A percentile compares a stretch with the other conserved stretches of the same genome.
These are phyloP conservation scores for Drosophila multiciliata DNA, from an alignment of 2,888 invertebrate genomes.

Conservation along the genomic window DNA sequence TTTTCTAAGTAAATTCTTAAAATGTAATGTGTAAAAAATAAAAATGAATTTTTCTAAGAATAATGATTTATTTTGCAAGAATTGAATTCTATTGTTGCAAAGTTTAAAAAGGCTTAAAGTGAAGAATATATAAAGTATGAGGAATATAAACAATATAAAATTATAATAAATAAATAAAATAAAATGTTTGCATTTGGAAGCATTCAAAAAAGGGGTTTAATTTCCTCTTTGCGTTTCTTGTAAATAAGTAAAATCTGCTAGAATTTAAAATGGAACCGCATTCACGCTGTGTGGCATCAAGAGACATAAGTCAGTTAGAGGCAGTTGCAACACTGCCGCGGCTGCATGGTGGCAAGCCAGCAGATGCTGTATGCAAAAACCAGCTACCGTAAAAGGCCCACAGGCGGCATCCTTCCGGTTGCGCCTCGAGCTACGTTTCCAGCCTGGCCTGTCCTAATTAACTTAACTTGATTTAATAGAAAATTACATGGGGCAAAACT, in stretches of 20 bases:
- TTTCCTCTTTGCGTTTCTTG: no score
- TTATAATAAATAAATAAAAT: not conserved
- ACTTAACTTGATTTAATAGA: not conserved
- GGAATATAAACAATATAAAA: not conserved
- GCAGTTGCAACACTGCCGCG: not conserved
- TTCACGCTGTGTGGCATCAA: not conserved
- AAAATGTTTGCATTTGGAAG: not conserved
- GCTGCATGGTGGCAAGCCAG: not conserved
- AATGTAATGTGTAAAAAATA: no score
- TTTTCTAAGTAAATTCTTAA: not conserved
- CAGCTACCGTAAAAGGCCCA: not conserved
- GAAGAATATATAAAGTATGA: not conserved
- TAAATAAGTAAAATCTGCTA: no score
- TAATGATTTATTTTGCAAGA: not conserved
- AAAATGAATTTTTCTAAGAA: not conserved
- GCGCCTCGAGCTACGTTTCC: not conserved
- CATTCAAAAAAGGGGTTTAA: no score
- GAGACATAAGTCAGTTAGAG: not conserved
- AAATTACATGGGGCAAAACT: not conserved
- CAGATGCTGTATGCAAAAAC: not conserved
- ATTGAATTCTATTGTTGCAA: not conserved
- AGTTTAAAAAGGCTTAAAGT: not conserved
- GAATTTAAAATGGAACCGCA: not conserved
- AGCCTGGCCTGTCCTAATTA: not conserved
- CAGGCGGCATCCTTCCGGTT: not conserved